phyloP scores from a whole-genome alignment of 2,113 vertebrate genomes.

The Mormoops blainvillei region DNA sequence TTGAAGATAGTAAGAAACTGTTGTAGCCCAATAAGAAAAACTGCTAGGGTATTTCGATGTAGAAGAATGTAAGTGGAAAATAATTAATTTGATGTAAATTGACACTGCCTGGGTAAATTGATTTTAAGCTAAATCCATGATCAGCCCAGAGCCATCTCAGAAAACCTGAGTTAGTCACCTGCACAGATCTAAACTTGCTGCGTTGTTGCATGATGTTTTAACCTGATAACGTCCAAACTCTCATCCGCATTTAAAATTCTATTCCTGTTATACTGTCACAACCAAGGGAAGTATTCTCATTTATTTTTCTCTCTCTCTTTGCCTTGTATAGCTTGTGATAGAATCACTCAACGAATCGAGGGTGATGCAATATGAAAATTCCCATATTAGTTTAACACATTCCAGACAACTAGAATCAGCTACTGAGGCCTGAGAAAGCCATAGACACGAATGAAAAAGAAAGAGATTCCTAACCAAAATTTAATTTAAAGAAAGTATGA shows the following conservation, averaged over 20 bases:
- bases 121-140: neutral
- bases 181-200: neutral
- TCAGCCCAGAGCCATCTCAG: neutral
- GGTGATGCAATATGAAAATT: neutral
- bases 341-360: neutral
- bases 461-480: neutral
- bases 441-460: neutral
- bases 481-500: neutral
- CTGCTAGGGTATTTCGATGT: neutral
- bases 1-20: neutral
- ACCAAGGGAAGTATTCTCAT: neutral
- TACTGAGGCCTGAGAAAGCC: neutral
- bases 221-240: neutral
- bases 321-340: neutral
- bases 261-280: neutral
- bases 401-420: neutral
- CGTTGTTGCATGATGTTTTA: neutral
- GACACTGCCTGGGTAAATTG: neutral
- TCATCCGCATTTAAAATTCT: neutral
- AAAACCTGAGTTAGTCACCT: neutral
- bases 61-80: neutral
- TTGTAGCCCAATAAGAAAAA: neutral
- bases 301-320: neutral
- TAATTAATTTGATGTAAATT: neutral
- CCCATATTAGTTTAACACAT: neutral